These are phyloP conservation scores for Mellilla xanthometata DNA, from an alignment of 2,888 invertebrate genomes.

Conservation along the genomic window DNA sequence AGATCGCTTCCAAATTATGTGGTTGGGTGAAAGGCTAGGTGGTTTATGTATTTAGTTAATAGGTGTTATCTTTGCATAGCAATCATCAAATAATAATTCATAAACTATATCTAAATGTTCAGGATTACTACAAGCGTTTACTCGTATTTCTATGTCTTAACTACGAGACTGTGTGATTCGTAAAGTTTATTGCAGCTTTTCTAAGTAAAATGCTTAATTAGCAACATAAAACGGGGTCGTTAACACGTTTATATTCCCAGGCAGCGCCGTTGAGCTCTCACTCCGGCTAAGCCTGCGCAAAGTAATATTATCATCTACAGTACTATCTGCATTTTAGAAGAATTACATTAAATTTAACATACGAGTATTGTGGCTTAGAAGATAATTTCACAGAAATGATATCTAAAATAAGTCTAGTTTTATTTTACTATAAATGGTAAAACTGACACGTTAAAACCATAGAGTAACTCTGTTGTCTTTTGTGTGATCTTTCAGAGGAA, in stretches of 20 bases:
- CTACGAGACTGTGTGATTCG: slow-evolving; percentile 11
- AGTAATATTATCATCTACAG: neutral
- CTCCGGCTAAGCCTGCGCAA: neutral
- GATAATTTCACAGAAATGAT: too few relatives aligned
- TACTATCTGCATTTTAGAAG: neutral
- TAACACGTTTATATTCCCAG: slow-evolving; percentile 16
- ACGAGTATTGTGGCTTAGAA: neutral
- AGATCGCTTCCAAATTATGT: too few relatives aligned
- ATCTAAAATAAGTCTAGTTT: too few relatives aligned
- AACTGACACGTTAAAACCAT: too few relatives aligned
- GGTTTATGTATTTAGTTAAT: too few relatives aligned
- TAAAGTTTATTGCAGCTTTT: slow-evolving; percentile 12
- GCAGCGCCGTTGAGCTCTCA: slow-evolving; percentile 9
- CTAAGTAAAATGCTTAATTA: slow-evolving; percentile 21
- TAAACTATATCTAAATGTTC: too few relatives aligned
- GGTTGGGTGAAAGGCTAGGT: too few relatives aligned
- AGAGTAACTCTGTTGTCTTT: too few relatives aligned
- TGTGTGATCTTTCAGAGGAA: too few relatives aligned
- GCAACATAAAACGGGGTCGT: slow-evolving; percentile 15
- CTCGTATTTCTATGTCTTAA: slow-evolving; percentile 4
- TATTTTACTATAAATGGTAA: too few relatives aligned
- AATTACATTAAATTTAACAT: neutral
- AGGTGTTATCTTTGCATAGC: too few relatives aligned
- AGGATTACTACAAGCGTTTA: neutral
- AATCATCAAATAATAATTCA: too few relatives aligned